Evolutionary conservation across 2,888 invertebrate species (phyloP), one percentile per base, ranked within the genome.

Genomic region (Leptogaster cylindrica): DNA sequence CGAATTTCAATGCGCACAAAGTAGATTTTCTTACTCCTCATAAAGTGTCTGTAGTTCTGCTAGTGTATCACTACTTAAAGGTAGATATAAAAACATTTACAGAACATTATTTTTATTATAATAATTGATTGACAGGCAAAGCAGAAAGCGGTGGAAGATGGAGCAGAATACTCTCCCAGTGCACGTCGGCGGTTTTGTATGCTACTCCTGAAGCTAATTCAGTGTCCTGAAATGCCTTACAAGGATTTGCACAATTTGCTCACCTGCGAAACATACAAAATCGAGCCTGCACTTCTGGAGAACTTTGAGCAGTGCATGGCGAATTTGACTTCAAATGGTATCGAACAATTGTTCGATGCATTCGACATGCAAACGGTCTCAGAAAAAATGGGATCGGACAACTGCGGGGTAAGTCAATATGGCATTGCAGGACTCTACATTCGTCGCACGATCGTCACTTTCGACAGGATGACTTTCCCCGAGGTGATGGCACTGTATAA

Each of bases 381-480:
- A 39, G 88, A 88, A 68, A 86, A 85, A 70, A 77, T 87, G 41
- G 83, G 86, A 76, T 82, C 85, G 52, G 86, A 86, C 23, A 75
- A 77, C n/a, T 73, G 75, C 39, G 79, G 80, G 7, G 77, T 81
- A 0, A 78, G 77, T 63, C 81, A 80, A 58, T 80, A 75, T 66
- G 80, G 81, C 66, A 77, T 81, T 68, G 78, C 84, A 84, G 95
- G 95, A 27, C 83, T 93, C 71, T 95, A 92, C 79, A 84, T 95
- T 70, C 84, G 95, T 70, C 84, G 94, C 75, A 89, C 94, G 77
- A 86, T 90, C 71, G 83, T 95, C 1, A 88, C 90, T 70, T 87
- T 95, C 76, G 92, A 94, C 75, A 91, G 90, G 77, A 82, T 95
- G 71, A 87, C 90, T 12, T 95, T 95, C 82, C 89, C 90, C 33